Evolutionary conservation across 2,113 vertebrate genomes (phyloP).

Genomic region (Cyanoderma ruficeps): DNA sequence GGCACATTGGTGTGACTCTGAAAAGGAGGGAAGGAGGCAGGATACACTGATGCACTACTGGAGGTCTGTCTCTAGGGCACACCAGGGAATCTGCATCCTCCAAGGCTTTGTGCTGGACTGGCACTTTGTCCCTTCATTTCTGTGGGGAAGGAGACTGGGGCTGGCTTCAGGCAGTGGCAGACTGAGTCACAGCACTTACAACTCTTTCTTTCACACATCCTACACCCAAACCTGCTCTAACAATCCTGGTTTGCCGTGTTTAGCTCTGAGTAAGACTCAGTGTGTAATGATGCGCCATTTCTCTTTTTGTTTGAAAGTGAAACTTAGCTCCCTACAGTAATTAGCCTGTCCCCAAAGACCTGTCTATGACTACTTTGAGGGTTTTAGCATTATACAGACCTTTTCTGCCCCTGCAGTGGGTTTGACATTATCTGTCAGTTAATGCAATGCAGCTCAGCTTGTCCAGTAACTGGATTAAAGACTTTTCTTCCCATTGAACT

Average conservation of each 20-base stretch:
- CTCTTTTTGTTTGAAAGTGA: not conserved
- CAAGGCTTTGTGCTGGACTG: not conserved
- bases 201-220: not conserved
- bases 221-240: not conserved
- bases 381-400: not conserved
- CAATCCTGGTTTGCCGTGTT: not conserved
- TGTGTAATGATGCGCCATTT: not conserved
- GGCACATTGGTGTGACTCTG: not conserved
- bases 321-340: slow-evolving; percentile 4
- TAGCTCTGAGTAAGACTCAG: not conserved
- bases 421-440: slow-evolving; percentile 46
- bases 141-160: not conserved
- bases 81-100: not conserved
- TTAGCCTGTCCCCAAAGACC: slow-evolving; percentile 13
- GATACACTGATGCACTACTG: not conserved
- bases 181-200: not conserved
- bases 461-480: slow-evolving; percentile 49
- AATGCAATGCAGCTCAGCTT: not conserved
- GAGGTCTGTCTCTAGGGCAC: not conserved
- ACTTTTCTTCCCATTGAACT: not conserved
- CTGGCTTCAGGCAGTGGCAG: not conserved
- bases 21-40: not conserved
- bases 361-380: not conserved
- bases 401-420: slow-evolving; percentile 1
- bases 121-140: not conserved